Conservation (phyloP, 2,113 vertebrate genomes). For the Rostratula benghalensis region DNA sequence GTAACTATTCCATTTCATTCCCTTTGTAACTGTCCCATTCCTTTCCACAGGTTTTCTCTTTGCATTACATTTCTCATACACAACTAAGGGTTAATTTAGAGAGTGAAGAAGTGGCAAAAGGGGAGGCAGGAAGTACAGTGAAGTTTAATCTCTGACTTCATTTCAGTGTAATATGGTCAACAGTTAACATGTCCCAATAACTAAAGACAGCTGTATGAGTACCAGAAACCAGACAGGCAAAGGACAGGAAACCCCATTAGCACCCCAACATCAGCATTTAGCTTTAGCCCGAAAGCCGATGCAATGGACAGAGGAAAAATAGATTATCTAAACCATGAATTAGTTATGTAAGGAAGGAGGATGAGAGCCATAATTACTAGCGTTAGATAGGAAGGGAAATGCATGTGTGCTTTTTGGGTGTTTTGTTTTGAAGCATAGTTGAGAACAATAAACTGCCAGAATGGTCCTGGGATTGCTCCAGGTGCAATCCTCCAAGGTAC, state of each 20-base stretch:
- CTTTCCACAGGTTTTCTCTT: background rate
- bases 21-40: background rate
- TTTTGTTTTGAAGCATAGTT: background rate
- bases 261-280: background rate
- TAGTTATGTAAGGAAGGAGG: background rate
- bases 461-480: background rate
- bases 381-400: background rate
- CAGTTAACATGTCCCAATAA: background rate
- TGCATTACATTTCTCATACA: background rate
- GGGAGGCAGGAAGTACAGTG: background rate
- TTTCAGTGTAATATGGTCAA: background rate
- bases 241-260: background rate
- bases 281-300: background rate
- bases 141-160: background rate
- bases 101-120: background rate
- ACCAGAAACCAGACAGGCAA: background rate
- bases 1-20: background rate
- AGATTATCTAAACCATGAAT: background rate
- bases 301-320: background rate
- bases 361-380: background rate
- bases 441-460: background rate
- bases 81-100: background rate
- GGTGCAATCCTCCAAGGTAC: background rate
- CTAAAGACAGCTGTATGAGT: background rate
- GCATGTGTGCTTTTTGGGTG: fast-evolving